Evolutionary conservation across 2,113 vertebrate species (phyloP).

Genomic region (Mus pahari): DNA sequence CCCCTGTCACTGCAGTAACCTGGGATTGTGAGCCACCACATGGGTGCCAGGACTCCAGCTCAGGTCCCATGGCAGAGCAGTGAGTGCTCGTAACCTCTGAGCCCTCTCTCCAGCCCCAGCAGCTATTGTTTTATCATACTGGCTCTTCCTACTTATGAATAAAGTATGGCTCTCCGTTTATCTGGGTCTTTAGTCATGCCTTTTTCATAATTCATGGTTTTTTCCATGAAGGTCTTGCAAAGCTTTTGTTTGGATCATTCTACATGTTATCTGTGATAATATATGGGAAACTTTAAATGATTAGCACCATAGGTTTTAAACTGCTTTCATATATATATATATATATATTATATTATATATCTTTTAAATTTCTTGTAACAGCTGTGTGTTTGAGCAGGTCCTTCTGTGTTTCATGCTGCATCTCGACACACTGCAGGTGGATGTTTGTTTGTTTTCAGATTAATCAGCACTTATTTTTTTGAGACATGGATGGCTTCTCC

Average conservation of each 20-base stretch:
- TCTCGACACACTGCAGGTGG: neutral
- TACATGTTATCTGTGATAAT: neutral
- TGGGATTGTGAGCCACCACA: neutral
- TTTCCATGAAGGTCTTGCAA: neutral
- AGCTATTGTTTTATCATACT: conserved; percentile 9
- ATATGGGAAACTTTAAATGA: neutral
- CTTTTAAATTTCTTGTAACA: neutral
- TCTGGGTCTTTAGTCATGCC: conserved; percentile 3
- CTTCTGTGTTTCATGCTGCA: neutral
- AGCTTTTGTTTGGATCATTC: conserved; percentile 18
- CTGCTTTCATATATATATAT: neutral
- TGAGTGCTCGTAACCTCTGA: neutral
- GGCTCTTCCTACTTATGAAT: neutral
- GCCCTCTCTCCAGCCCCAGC: neutral
- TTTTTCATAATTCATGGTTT: conserved; percentile 14
- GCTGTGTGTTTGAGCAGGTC: neutral
- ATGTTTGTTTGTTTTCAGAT: neutral
- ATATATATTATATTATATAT: neutral
- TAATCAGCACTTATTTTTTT: too few relatives aligned
- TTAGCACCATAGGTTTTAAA: neutral
- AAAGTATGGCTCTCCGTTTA: conserved; percentile 16
- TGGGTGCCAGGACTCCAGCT: neutral
- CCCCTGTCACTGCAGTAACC: neutral
- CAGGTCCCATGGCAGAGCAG: neutral
- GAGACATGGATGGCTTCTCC: neutral